Evolutionary conservation across 2,888 invertebrate genomes (phyloP).

Genomic region (Gerris lacustris): DNA sequence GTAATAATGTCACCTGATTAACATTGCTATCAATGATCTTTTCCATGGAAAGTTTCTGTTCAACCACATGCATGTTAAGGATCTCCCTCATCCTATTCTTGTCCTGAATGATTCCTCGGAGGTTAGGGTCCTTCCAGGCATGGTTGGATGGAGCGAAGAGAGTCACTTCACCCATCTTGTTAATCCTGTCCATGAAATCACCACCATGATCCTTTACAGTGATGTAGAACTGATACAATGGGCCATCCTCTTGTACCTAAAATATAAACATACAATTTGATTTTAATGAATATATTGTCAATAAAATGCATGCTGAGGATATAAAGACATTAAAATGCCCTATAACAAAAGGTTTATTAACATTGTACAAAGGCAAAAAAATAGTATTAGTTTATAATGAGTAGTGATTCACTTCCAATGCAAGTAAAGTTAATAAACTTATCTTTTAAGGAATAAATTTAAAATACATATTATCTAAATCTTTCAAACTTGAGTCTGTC

Average conservation of each 20-base stretch:
- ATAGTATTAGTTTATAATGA: background rate
- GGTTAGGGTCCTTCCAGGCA: slow-evolving; percentile 61
- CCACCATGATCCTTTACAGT: slow-evolving; percentile 64
- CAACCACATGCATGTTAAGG: slow-evolving; percentile 68
- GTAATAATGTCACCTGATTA: slow-evolving; percentile 46
- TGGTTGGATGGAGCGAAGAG: slow-evolving; percentile 82
- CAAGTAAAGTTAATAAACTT: too few species aligned
- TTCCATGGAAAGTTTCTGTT: slow-evolving; percentile 60
- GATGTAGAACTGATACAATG: slow-evolving; percentile 69
- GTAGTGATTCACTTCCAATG: too few species aligned
- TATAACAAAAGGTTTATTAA: background rate
- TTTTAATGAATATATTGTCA: slow-evolving; percentile 12
- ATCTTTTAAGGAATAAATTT: too few species aligned
- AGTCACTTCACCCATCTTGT: slow-evolving; percentile 59
- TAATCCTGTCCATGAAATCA: slow-evolving; percentile 60
- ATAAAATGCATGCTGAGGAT: background rate
- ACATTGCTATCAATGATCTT: slow-evolving; percentile 58
- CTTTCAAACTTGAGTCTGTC: too few species aligned
- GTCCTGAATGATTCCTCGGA: slow-evolving; percentile 55
- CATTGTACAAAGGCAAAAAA: background rate
- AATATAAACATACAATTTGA: slow-evolving; percentile 28
- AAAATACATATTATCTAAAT: too few species aligned
- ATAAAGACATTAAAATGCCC: slow-evolving; percentile 1
- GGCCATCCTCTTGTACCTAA: slow-evolving; percentile 59
- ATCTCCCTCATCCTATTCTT: slow-evolving; percentile 61